These are phyloP conservation scores for Tachysurus vachellii DNA, from an alignment of 2,113 vertebrate species.

Conservation along the genomic window DNA sequence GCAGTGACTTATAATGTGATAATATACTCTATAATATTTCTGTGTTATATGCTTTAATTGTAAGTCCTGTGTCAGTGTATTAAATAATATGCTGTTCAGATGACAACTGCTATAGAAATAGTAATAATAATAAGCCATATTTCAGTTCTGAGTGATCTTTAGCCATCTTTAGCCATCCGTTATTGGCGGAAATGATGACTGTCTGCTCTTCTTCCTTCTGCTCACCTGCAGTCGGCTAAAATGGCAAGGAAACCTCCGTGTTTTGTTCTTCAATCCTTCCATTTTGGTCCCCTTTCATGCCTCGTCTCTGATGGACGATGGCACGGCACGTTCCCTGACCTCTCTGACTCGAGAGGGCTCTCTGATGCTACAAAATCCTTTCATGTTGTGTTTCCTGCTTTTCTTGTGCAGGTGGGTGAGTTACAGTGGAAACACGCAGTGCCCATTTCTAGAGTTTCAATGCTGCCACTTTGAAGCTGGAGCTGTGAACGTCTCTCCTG, in stretches of 20 bases:
- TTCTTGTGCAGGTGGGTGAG: conserved; percentile 20
- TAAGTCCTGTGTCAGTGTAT: not conserved
- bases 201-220: not conserved
- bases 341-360: not conserved
- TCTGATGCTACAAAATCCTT: conserved; percentile 26
- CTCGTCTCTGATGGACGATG: not conserved
- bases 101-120: not conserved
- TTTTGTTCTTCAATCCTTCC: not conserved
- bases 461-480: conserved; percentile 40
- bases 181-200: not conserved
- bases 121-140: not conserved
- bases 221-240: not conserved
- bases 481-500: conserved; percentile 14
- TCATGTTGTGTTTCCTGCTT: conserved; percentile 24
- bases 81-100: not conserved
- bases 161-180: not conserved
- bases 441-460: conserved; percentile 32
- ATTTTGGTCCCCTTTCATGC: not conserved
- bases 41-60: not conserved
- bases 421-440: conserved; percentile 12
- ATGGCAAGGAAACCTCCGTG: not conserved
- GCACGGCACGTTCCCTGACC: not conserved
- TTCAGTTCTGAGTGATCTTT: not conserved
- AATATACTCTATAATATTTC: not conserved
- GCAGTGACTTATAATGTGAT: not conserved